Percentiles rank a stretch among this genome's conserved stretches.
phyloP scores from a whole-genome alignment of 2,888 invertebrate genomes.

The Fissipunctia ypsillon region DNA sequence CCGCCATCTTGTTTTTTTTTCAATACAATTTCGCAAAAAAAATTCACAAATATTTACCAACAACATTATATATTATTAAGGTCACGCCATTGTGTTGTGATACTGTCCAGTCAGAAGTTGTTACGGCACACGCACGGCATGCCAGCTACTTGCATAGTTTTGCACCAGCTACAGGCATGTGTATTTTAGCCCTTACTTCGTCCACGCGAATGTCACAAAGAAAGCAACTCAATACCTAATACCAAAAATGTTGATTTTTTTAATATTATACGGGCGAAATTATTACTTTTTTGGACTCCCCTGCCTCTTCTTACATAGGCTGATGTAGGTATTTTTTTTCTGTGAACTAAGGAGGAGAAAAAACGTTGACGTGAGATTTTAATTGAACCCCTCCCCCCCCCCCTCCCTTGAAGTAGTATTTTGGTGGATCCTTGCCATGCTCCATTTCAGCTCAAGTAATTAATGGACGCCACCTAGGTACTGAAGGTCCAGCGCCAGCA shows the following conservation, averaged over 20 bases:
- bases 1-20: no score
- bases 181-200: no score
- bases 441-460: not conserved
- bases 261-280: not conserved
- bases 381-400: no score
- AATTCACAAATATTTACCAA: no score
- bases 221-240: not conserved
- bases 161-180: no score
- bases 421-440: not conserved
- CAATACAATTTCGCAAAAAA: no score
- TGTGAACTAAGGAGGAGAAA: not conserved
- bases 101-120: no score
- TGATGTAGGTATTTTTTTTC: not conserved
- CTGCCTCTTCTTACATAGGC: not conserved
- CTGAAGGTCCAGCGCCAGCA: no score
- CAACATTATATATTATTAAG: no score
- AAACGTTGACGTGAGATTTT: not conserved
- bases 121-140: no score
- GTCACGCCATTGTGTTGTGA: no score
- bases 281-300: not conserved
- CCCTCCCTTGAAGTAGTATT: not conserved
- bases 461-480: not conserved
- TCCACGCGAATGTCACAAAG: not conserved
- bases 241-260: not conserved
- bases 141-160: no score